Percentiles rank a stretch among this genome's conserved stretches.
Evolutionary conservation across 1,140 invertebrate species (phyloP).

Genomic region (Wasmannia auropunctata): DNA sequence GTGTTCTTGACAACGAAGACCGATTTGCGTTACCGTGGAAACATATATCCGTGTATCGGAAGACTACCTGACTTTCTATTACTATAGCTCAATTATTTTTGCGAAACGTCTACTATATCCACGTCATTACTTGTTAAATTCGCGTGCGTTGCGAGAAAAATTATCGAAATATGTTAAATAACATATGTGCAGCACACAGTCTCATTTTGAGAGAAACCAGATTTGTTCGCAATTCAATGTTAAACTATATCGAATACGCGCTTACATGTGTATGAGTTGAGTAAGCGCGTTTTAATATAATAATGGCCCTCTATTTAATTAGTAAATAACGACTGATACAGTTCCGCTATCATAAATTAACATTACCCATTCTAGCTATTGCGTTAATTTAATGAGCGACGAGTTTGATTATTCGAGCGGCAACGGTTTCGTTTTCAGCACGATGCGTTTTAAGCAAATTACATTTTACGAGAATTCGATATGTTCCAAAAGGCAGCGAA

Average conservation of each 20-base stretch:
- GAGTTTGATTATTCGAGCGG: conserved; percentile 35
- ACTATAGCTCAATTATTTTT: background rate
- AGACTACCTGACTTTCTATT: background rate
- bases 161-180: background rate
- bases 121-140: background rate
- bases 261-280: background rate
- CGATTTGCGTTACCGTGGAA: conserved; percentile 38
- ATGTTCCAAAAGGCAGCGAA: conserved; percentile 38
- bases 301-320: conserved; percentile 37
- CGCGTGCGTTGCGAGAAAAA: background rate
- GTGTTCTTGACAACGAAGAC: conserved; percentile 45
- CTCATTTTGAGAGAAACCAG: background rate
- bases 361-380: conserved; percentile 15
- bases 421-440: conserved; percentile 41
- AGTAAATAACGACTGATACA: conserved; percentile 45
- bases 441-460: conserved; percentile 46
- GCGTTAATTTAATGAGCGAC: conserved; percentile 50
- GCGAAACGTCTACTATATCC: background rate
- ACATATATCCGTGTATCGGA: background rate
- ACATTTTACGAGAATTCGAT: conserved; percentile 50
- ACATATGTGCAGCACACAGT: background rate
- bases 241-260: conserved; percentile 7
- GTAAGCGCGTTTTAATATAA: conserved; percentile 31
- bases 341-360: conserved; percentile 33
- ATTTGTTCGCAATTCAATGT: background rate